A percentile compares a stretch with the other conserved stretches of the same genome.
phyloP scores from a whole-genome alignment of 2,888 invertebrate species.

The Drosophila subquinaria region DNA sequence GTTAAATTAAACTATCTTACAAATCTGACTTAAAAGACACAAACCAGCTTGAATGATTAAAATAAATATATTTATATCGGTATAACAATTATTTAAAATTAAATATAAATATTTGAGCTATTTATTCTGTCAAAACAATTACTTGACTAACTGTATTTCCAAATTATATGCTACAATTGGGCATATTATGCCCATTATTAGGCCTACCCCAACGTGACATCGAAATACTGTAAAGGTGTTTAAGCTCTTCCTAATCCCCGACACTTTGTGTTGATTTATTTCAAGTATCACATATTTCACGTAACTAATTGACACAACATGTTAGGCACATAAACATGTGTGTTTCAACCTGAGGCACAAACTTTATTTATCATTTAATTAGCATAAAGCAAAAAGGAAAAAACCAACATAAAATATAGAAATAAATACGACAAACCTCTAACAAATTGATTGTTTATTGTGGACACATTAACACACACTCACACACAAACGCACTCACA shows the following conservation, averaged over 20 bases:
- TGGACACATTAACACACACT: constrained; percentile 65
- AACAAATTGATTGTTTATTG: constrained; percentile 77
- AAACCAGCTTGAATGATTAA: too few relatives aligned
- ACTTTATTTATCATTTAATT: constrained; percentile 75
- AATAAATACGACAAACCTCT: constrained; percentile 53
- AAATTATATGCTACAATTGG: neutral
- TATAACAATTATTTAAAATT: too few relatives aligned
- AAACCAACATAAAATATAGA: constrained; percentile 31
- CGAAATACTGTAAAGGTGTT: neutral
- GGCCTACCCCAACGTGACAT: neutral
- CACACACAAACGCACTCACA: constrained; percentile 47
- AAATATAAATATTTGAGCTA: too few relatives aligned
- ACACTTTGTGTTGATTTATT: constrained; percentile 38
- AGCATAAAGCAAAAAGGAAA: constrained; percentile 53
- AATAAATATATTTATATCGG: too few relatives aligned
- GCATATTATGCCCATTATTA: neutral
- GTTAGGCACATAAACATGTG: constrained; percentile 58
- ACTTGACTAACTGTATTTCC: neutral
- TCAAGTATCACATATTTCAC: constrained; percentile 44
- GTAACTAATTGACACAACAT: constrained; percentile 66
- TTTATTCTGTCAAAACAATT: too few relatives aligned
- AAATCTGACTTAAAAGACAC: too few relatives aligned
- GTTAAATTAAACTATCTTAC: too few relatives aligned
- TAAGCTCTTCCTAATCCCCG: neutral
- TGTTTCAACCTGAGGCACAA: constrained; percentile 19